phyloP scores from a whole-genome alignment of 2,797 vertebrate genomes.

The Lithobates pipiens region DNA sequence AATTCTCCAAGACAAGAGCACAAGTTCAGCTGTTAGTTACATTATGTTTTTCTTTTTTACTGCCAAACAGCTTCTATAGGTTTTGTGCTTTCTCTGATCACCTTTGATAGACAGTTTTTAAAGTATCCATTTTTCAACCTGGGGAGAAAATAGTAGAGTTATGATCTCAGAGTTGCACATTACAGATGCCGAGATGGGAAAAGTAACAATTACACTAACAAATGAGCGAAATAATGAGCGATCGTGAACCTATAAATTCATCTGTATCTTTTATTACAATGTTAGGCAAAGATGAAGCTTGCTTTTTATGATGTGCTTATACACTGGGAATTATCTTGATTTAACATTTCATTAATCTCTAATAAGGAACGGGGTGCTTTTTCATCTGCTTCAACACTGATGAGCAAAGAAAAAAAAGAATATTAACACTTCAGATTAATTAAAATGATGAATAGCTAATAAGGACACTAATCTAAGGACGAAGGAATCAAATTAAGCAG shows the following conservation, averaged over 20 bases:
- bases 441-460: constrained; percentile 60
- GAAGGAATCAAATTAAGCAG: constrained; percentile 55
- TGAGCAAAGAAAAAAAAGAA: constrained; percentile 47
- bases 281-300: constrained; percentile 14
- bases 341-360: constrained; percentile 61
- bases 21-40: neutral
- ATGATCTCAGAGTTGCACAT: constrained; percentile 26
- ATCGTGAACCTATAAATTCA: neutral
- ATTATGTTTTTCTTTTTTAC: neutral
- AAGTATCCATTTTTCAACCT: neutral
- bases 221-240: constrained; percentile 43
- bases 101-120: neutral
- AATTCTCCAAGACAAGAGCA: neutral
- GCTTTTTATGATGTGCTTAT: constrained; percentile 35
- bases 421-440: constrained; percentile 58
- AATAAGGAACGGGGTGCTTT: constrained; percentile 51
- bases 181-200: neutral
- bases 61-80: neutral
- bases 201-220: constrained; percentile 49
- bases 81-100: neutral
- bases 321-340: constrained; percentile 41
- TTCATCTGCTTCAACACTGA: constrained; percentile 50
- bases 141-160: constrained; percentile 1
- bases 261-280: constrained; percentile 37
- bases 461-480: constrained; percentile 58